Conservation (phyloP, 2,888 invertebrate genomes). For the Elegia similella region DNA sequence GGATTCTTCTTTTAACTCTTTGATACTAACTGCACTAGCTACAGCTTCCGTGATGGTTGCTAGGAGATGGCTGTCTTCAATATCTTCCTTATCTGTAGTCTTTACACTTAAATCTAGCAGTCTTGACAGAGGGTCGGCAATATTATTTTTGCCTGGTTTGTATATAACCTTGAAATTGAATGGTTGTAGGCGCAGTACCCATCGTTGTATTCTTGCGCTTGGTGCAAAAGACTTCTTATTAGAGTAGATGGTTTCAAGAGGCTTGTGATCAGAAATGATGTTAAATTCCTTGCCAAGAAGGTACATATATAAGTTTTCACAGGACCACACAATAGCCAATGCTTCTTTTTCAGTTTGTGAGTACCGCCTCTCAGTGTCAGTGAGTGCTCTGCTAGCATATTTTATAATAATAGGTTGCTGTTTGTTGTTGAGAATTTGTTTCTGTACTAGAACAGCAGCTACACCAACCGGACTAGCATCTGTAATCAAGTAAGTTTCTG, state of each 20-base stretch:
- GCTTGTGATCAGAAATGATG: too few species aligned
- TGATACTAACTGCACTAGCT: too few species aligned
- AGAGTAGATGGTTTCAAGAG: background rate
- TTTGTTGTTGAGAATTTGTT: background rate
- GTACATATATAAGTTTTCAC: background rate
- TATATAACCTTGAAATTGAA: background rate
- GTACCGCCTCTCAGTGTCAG: too few species aligned
- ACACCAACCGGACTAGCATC: too few species aligned
- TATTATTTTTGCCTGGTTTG: background rate
- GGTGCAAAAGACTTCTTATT: background rate
- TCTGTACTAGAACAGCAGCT: too few species aligned
- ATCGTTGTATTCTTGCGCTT: background rate
- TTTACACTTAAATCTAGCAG: background rate
- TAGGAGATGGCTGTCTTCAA: background rate
- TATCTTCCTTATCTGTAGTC: background rate
- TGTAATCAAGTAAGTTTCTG: too few species aligned
- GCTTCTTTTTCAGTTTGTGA: background rate
- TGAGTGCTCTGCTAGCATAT: background rate
- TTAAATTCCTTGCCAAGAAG: too few species aligned
- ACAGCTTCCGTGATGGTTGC: background rate
- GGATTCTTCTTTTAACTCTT: background rate
- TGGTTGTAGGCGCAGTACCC: slow-evolving; percentile 2
- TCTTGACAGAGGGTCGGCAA: background rate
- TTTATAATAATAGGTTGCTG: slow-evolving; percentile 1
- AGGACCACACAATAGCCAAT: background rate